These are phyloP conservation scores for Chamaetylas fuelleborni DNA, from an alignment of 2,113 vertebrate genomes.

Conservation along the genomic window DNA sequence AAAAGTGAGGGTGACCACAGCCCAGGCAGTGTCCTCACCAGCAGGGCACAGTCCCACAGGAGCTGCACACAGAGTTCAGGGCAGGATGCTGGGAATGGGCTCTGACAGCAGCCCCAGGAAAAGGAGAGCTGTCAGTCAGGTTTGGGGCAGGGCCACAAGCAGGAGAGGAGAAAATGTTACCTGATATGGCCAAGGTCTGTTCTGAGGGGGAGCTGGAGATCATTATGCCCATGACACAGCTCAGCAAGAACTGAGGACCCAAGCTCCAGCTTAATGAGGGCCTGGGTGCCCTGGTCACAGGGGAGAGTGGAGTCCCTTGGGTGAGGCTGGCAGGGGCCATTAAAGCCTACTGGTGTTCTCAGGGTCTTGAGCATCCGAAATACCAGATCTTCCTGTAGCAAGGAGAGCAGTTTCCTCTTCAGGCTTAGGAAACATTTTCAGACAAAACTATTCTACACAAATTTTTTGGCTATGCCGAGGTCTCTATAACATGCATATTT, in stretches of 20 bases:
- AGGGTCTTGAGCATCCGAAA: neutral
- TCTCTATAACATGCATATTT: neutral
- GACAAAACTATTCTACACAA: neutral
- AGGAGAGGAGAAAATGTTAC: neutral
- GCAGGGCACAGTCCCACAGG: neutral
- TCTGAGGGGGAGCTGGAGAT: neutral
- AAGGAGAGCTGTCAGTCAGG: neutral
- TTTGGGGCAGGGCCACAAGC: neutral
- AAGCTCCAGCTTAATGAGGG: neutral
- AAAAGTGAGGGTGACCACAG: fast-evolving
- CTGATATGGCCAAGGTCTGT: neutral
- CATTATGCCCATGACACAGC: neutral
- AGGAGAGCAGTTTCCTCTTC: neutral
- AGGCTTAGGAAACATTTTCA: neutral
- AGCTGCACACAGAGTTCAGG: neutral
- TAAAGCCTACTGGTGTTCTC: neutral
- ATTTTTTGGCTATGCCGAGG: neutral
- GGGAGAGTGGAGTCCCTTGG: neutral
- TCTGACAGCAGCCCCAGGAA: neutral
- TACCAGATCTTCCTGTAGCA: neutral
- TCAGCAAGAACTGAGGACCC: neutral
- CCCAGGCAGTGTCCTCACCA: neutral
- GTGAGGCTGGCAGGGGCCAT: neutral
- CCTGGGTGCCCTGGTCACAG: neutral
- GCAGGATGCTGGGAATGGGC: neutral